These are phyloP conservation scores for Macquaria ambigua DNA, from an alignment of 2,113 vertebrate genomes.

Conservation along the genomic window DNA sequence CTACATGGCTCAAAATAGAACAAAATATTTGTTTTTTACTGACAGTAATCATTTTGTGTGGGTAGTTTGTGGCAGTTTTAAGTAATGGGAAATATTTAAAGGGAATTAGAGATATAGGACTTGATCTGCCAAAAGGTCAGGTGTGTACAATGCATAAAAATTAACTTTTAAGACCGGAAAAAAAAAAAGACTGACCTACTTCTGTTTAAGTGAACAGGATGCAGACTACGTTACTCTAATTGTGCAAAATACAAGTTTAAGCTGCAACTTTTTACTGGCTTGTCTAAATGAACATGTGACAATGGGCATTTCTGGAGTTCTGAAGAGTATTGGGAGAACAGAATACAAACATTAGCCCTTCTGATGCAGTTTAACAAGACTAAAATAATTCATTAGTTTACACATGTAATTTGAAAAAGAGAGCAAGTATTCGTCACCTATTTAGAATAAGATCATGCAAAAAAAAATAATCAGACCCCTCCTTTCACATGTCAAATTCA, in stretches of 20 bases:
- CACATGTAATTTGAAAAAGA: not conserved
- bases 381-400: not conserved
- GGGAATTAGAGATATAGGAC: not conserved
- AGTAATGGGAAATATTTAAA: not conserved
- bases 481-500: constrained; percentile 8
- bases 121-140: not conserved
- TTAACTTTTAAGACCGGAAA: not conserved
- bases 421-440: not conserved
- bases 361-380: not conserved
- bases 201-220: not conserved
- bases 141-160: not conserved
- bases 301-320: not conserved
- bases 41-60: not conserved
- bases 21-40: not conserved
- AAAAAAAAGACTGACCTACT: not conserved
- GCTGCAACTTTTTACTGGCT: not conserved
- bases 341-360: not conserved
- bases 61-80: not conserved
- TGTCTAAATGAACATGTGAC: not conserved
- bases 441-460: not conserved
- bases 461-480: not conserved
- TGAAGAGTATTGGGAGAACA: not conserved
- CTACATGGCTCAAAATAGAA: constrained; percentile 10
- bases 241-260: not conserved
- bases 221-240: not conserved